These are phyloP conservation scores for Eupeodes corollae DNA, from an alignment of 1,140 invertebrate genomes.

Conservation along the genomic window DNA sequence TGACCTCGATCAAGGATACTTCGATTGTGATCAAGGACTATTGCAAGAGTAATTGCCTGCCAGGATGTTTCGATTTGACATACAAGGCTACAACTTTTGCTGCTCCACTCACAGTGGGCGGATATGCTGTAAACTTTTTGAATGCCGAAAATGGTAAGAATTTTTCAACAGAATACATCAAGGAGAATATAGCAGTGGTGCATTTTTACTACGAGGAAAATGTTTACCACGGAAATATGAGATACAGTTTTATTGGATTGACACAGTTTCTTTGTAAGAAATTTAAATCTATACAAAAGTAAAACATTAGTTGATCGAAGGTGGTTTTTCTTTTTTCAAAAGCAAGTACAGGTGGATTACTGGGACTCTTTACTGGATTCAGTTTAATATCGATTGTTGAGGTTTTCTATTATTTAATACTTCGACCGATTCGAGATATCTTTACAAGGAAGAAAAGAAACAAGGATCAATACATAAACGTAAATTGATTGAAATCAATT, in stretches of 20 bases:
- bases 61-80: slow-evolving; percentile 23
- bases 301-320: neutral
- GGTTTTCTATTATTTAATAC: slow-evolving; percentile 54
- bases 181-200: slow-evolving; percentile 51
- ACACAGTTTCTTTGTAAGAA: slow-evolving; percentile 61
- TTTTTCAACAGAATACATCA: slow-evolving; percentile 21
- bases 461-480: neutral
- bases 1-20: slow-evolving; percentile 2
- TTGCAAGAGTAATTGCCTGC: slow-evolving; percentile 18
- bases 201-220: slow-evolving; percentile 60
- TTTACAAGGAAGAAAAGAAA: neutral
- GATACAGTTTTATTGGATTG: slow-evolving; percentile 61
- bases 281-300: too few species aligned
- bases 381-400: slow-evolving; percentile 66
- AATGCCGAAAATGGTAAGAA: slow-evolving; percentile 6
- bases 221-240: slow-evolving; percentile 54
- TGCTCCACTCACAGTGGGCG: slow-evolving; percentile 14
- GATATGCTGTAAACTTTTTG: slow-evolving; percentile 16
- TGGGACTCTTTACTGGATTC: slow-evolving; percentile 72
- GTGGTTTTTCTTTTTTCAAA: slow-evolving; percentile 14
- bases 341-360: slow-evolving; percentile 66
- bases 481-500: neutral
- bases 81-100: slow-evolving; percentile 21
- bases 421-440: slow-evolving; percentile 35
- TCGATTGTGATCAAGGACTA: neutral